Evolutionary conservation across 1,140 invertebrate species (phyloP), one percentile per base, ranked within the genome.

Genomic region (Halotydeus destructor): DNA sequence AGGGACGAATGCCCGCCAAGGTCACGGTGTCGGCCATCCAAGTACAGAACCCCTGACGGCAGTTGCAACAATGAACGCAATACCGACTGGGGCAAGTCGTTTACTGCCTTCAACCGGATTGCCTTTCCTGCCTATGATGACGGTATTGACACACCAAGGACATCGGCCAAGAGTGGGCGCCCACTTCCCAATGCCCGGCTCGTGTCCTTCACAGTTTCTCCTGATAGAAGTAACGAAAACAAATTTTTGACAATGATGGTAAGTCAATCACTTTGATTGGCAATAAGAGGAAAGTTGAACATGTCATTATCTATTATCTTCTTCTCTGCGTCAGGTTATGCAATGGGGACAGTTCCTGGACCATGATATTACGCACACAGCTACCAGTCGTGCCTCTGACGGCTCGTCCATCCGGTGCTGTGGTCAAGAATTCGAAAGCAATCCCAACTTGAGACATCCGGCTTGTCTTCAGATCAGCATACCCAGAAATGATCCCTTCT

Each of bases 271-370:
- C n/a, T n/a, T n/a, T n/a, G n/a, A n/a, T n/a, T n/a, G n/a, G n/a
- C n/a, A n/a, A n/a, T n/a, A n/a, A n/a, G n/a, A n/a, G n/a, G n/a
- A n/a, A n/a, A n/a, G n/a, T n/a, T n/a, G n/a, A n/a, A n/a, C n/a
- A n/a, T n/a, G n/a, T n/a, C n/a, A n/a, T n/a, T n/a, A n/a, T n/a
- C n/a, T n/a, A n/a, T n/a, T n/a, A n/a, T n/a, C n/a, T n/a, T n/a
- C n/a, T n/a, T n/a, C n/a, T n/a, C n/a, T n/a, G n/a, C n/a, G n/a
- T n/a, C n/a, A n/a, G n/a, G n/a, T 91, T 1, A 97, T 97, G 89
- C 89, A 97, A 60, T 97, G 91, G 88, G 91, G 91, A 2, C 89
- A 97, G 59, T 96, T 94, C 62, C 53, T 96, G 5, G 91, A 97
- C 60, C 93, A 98, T 54, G 93, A 98, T 58, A 62, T 98, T 26